Evolutionary conservation across 2,888 invertebrate genomes (phyloP), one percentile per base, ranked within the genome.

Genomic region (Punctoribates punctum): DNA sequence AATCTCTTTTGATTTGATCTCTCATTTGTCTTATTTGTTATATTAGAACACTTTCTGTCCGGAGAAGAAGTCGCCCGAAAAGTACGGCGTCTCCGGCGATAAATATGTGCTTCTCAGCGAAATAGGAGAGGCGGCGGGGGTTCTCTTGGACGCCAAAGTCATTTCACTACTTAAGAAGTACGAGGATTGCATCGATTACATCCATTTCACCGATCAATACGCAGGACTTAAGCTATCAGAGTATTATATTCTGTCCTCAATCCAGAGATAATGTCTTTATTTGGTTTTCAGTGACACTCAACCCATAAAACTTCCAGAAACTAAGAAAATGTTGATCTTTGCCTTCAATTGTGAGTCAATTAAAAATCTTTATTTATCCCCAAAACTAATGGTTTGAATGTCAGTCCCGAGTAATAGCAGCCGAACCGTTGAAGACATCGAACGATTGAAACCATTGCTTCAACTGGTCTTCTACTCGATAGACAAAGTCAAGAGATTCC

Each of bases 131-230:
- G 94, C 92, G 23, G 88, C 94, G 70, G 87, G 90, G 77, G 89
- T 90, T 78, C 86, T 97, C 81, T 86, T 97, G 80, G 97, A 97
- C 86, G 87, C 91, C 77, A 89, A 92, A 83, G 84, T 80, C 65
- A 73, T 79, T 29, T 74, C 79, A 46, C 76, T 80, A 60, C 76
- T 80, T 72, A 79, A 80, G 70, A 94, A 91, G 85, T 94, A 91
- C 86, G 89, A 91, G 81, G 88, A 90, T 78, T 87, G 90, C 83
- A 88, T 99, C 82, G 97, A 99, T 84, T 98, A 91, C 85, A 91
- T 99, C 84, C 98, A 99, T 86, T 89, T 99, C 82, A 96, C 97
- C 75, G 99, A 99, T 86, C 93, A 96, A 83, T 99, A 90, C 86
- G 91, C 92, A 80, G 98, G 98, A 51, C 88, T 89, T 38, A 93